These are phyloP conservation scores for Allochrocebus solatus DNA, from an alignment of 2,797 vertebrate species.

Conservation along the genomic window DNA sequence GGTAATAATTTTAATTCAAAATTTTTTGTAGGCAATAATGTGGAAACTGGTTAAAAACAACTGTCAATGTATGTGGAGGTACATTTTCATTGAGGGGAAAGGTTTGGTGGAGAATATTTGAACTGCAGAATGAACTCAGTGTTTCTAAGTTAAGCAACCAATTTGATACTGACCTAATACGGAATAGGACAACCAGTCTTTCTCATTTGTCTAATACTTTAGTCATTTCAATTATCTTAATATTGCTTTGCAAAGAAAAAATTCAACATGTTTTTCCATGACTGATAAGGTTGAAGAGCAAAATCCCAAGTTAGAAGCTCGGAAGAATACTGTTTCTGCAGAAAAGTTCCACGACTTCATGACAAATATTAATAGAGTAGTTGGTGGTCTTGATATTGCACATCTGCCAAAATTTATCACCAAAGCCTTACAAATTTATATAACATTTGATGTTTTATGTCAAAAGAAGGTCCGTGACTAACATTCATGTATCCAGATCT, in stretches of 20 bases:
- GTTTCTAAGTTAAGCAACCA: neutral
- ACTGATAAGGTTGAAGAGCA: neutral
- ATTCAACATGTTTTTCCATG: neutral
- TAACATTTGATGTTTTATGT: neutral
- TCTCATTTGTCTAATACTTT: neutral
- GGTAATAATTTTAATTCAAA: neutral
- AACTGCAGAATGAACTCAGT: neutral
- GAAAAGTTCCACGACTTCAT: neutral
- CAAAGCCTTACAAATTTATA: neutral
- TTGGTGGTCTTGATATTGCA: neutral
- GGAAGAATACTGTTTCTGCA: neutral
- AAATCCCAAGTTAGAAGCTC: neutral
- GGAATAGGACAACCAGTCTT: neutral
- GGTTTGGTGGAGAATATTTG: neutral
- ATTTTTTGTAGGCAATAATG: neutral
- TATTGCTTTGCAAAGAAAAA: neutral
- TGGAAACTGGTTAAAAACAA: neutral
- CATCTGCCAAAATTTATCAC: neutral
- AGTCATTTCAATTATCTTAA: neutral
- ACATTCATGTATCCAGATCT: neutral
- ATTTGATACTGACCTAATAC: neutral
- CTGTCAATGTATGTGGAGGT: neutral
- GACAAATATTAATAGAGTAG: neutral
- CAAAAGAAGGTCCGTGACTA: neutral
- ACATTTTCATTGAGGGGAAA: neutral